A percentile compares a stretch with the other conserved stretches of the same genome.
These are phyloP conservation scores for Malthinus flaveolus DNA, from an alignment of 2,888 invertebrate species.

Conservation along the genomic window DNA sequence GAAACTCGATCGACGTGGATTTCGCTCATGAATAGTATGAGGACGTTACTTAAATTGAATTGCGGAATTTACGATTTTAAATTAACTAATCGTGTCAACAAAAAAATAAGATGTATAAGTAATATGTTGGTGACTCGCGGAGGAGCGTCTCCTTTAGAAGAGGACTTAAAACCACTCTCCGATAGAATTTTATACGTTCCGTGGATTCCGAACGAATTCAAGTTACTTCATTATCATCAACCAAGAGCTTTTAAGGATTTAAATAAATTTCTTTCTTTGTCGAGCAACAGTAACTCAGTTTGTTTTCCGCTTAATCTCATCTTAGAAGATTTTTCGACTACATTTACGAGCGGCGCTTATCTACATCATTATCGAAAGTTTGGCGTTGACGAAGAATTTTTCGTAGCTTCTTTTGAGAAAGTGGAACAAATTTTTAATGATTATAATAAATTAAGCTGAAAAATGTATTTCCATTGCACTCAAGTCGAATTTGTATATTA, in stretches of 20 bases:
- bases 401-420: slow-evolving; percentile 56
- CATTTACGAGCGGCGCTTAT: slow-evolving; percentile 56
- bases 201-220: slow-evolving; percentile 49
- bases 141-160: slow-evolving; percentile 30
- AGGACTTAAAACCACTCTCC: slow-evolving; percentile 43
- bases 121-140: slow-evolving; percentile 55
- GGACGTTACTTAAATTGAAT: slow-evolving; percentile 7
- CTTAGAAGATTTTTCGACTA: slow-evolving; percentile 55
- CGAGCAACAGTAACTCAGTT: slow-evolving; percentile 55
- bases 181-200: slow-evolving; percentile 48
- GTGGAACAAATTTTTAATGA: slow-evolving; percentile 55
- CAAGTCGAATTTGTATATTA: no score
- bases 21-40: slow-evolving; percentile 19
- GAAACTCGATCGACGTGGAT: slow-evolving; percentile 53
- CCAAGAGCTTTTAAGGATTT: slow-evolving; percentile 49
- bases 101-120: slow-evolving; percentile 39
- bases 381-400: slow-evolving; percentile 55
- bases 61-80: slow-evolving; percentile 4
- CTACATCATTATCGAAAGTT: slow-evolving; percentile 58
- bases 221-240: slow-evolving; percentile 51
- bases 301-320: slow-evolving; percentile 49
- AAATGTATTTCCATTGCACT: background rate
- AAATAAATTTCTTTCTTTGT: slow-evolving; percentile 53
- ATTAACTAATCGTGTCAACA: background rate
- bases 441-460: slow-evolving; percentile 49